Evolutionary conservation across 2,797 vertebrate species (phyloP).

Genomic region (Vultur gryphus): DNA sequence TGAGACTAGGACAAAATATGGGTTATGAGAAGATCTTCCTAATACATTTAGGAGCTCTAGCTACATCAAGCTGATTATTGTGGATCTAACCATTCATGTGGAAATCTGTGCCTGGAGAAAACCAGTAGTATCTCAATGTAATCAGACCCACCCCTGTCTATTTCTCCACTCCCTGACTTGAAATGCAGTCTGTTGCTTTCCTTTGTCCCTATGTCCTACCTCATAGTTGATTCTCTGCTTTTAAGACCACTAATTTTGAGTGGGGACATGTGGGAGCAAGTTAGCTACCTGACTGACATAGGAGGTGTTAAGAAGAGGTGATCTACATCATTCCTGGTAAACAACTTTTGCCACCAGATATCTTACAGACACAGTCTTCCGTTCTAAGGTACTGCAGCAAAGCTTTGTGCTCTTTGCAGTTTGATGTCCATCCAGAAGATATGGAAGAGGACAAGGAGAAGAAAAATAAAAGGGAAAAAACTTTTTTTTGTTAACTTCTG

Average conservation of each 20-base stretch:
- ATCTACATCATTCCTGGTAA: background rate
- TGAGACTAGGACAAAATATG: background rate
- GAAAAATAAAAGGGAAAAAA: background rate
- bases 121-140: background rate
- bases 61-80: background rate
- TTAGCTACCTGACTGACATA: background rate
- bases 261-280: background rate
- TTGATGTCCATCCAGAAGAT: background rate
- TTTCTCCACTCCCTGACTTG: background rate
- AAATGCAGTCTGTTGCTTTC: background rate
- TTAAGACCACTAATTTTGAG: background rate
- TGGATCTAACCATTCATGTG: background rate
- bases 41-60: background rate
- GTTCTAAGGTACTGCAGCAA: background rate
- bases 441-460: background rate
- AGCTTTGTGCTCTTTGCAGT: background rate
- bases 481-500: background rate
- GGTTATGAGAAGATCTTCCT: background rate
- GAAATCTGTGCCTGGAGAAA: background rate
- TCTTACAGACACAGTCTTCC: background rate
- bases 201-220: background rate
- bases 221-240: background rate
- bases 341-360: background rate
- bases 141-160: background rate
- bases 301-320: background rate